Conservation (phyloP, 2,888 invertebrate genomes). For the Ectemnius cavifrons region DNA sequence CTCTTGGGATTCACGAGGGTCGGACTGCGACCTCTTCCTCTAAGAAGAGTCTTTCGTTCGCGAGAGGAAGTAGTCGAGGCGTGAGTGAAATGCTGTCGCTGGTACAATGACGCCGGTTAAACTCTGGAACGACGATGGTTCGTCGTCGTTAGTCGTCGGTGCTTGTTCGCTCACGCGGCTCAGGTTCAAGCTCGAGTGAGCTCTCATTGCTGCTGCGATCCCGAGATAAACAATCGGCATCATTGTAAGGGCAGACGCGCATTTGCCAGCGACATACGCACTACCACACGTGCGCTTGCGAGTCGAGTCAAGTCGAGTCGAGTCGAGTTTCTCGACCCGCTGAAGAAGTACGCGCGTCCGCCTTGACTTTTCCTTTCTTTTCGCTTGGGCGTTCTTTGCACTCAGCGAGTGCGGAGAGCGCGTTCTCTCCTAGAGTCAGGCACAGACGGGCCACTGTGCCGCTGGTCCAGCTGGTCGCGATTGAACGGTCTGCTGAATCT, state of each 20-base stretch:
- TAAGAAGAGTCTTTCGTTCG: conserved; percentile 48
- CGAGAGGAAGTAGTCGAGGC: conserved; percentile 10
- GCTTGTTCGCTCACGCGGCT: conserved; percentile 6
- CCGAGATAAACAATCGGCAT: conserved; percentile 63
- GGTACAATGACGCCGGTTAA: not conserved
- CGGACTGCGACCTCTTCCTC: conserved; percentile 54
- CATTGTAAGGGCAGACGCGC: conserved; percentile 52
- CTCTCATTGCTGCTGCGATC: conserved; percentile 55
- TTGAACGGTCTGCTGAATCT: conserved; percentile 52
- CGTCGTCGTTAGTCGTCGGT: no score
- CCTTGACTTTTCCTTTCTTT: conserved; percentile 51
- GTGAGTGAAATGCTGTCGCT: not conserved
- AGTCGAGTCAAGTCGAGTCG: conserved; percentile 17
- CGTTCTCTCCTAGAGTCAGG: conserved; percentile 7
- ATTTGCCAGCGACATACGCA: conserved; percentile 25
- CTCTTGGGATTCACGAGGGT: conserved; percentile 15
- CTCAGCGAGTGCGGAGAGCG: conserved; percentile 22
- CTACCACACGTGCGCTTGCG: conserved; percentile 15
- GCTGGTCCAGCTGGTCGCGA: conserved; percentile 58
- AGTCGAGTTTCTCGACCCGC: conserved; percentile 19
- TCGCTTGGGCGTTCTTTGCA: conserved; percentile 28
- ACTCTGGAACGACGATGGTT: not conserved
- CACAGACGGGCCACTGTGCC: conserved; percentile 48
- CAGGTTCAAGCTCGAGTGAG: conserved; percentile 44
- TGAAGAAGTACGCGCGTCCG: conserved; percentile 13